phyloP scores from a whole-genome alignment of 37 sponge, comb jelly and placozoan genomes.

The Theonella swinhoei region DNA sequence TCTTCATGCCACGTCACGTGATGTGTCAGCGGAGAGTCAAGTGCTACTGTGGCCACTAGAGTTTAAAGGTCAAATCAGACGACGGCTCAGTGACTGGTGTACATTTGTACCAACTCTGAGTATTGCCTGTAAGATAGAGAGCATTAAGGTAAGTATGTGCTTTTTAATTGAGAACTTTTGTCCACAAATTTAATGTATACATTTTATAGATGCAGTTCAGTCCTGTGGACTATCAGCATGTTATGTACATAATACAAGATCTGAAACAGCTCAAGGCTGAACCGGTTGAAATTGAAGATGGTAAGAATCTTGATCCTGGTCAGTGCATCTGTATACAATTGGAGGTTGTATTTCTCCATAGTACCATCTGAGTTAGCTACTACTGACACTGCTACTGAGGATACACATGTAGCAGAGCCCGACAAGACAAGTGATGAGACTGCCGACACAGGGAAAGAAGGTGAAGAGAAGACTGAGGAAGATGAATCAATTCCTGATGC shows the following conservation, averaged over 20 bases:
- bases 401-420: neutral
- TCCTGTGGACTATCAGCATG: conserved; percentile 44
- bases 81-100: conserved; percentile 49
- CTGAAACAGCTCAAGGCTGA: neutral
- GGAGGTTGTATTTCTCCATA: neutral
- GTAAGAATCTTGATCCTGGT: no score
- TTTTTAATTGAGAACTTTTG: neutral
- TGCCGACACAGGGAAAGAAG: neutral
- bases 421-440: neutral
- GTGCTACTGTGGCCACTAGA: conserved; percentile 44
- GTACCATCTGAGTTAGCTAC: neutral
- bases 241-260: conserved; percentile 18
- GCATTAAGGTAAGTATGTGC: conserved; percentile 24
- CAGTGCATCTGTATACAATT: neutral
- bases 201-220: conserved; percentile 40
- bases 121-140: conserved; percentile 20
- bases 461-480: neutral
- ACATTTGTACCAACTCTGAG: conserved; percentile 31
- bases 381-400: neutral
- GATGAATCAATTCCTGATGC: neutral
- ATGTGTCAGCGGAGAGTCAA: neutral
- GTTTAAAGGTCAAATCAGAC: conserved; percentile 38
- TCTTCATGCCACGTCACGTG: neutral
- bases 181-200: neutral
- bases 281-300: no score